These are phyloP conservation scores for Picathartes gymnocephalus DNA, from an alignment of 2,113 vertebrate genomes.

Conservation along the genomic window DNA sequence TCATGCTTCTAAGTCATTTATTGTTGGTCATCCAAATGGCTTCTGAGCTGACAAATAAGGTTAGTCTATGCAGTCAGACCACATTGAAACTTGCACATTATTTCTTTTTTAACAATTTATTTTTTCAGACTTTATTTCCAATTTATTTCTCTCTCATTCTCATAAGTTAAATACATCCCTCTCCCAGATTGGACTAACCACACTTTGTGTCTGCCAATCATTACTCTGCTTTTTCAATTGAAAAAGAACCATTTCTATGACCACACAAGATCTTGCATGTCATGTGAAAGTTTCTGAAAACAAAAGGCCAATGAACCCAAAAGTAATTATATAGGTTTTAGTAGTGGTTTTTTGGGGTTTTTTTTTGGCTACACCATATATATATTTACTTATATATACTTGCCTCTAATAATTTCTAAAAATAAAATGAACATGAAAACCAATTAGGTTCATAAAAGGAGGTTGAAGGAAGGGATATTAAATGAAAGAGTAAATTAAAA, in stretches of 20 bases:
- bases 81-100: background rate
- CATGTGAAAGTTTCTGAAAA: constrained; percentile 51
- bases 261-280: constrained; percentile 7
- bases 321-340: constrained; percentile 68
- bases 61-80: background rate
- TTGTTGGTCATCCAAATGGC: constrained; percentile 67
- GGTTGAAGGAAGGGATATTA: constrained; percentile 25
- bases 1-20: constrained; percentile 34
- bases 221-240: background rate
- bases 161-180: background rate
- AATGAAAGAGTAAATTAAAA: constrained; percentile 24
- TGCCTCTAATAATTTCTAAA: constrained; percentile 98
- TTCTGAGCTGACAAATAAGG: constrained; percentile 5
- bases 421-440: constrained; percentile 87
- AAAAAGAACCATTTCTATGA: constrained; percentile 68
- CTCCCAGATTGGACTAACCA: background rate
- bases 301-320: constrained; percentile 41
- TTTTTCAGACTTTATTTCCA: background rate
- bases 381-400: constrained; percentile 81
- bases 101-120: background rate
- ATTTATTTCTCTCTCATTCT: background rate
- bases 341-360: constrained; percentile 56
- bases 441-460: constrained; percentile 72
- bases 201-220: background rate
- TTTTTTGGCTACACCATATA: constrained; percentile 58